Conservation (phyloP, 2,888 invertebrate species). For the Leptinotarsa haldemani region DNA sequence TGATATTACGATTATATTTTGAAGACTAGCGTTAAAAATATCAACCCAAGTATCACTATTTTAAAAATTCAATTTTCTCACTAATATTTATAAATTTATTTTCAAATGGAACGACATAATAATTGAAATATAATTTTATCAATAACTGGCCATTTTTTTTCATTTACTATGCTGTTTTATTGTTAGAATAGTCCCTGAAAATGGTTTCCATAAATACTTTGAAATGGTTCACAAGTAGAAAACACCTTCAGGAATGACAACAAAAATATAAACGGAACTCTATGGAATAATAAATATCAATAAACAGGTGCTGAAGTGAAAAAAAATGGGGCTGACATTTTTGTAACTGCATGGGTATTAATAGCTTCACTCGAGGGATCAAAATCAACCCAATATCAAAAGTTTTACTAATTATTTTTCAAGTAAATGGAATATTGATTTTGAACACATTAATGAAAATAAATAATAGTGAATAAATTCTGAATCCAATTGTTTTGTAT, state of each 20-base stretch:
- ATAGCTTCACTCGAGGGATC: no score
- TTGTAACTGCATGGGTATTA: no score
- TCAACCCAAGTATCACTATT: not conserved
- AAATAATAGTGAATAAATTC: not conserved
- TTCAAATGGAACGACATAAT: not conserved
- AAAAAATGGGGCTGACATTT: not conserved
- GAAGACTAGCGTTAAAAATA: not conserved
- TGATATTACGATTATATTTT: not conserved
- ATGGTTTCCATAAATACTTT: no score
- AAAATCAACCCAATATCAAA: not conserved
- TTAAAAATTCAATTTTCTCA: not conserved
- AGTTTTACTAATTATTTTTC: not conserved
- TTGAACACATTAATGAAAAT: not conserved
- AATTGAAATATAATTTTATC: not conserved
- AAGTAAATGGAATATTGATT: not conserved
- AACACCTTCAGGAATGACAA: not conserved
- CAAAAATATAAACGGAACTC: slow-evolving; percentile 26
- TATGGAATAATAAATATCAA: no score
- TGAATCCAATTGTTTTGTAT: not conserved
- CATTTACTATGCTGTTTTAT: not conserved
- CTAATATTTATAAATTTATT: not conserved
- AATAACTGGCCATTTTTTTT: not conserved
- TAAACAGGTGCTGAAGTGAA: not conserved
- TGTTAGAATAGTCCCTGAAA: no score
- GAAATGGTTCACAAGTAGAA: not conserved